Evolutionary conservation across 2,888 invertebrate genomes (phyloP).

Genomic region (Tribolium freemani): DNA sequence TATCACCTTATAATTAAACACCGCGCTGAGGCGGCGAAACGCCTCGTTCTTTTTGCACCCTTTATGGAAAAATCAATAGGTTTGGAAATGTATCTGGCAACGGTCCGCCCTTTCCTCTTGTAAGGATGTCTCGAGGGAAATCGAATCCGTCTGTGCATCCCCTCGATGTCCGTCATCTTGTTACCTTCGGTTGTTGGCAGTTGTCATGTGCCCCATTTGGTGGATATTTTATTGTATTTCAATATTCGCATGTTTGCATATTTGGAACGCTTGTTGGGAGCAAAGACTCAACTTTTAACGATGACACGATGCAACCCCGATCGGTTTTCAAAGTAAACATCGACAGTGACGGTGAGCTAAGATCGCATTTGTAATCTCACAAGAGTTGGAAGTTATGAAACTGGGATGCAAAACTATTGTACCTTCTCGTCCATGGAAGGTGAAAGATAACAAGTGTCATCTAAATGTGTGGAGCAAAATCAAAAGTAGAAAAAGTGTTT

Average conservation of each 20-base stretch:
- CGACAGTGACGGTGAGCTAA: slow-evolving; percentile 16
- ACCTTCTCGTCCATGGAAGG: neutral
- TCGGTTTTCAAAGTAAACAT: slow-evolving; percentile 26
- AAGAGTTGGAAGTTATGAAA: neutral
- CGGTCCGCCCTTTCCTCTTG: slow-evolving; percentile 43
- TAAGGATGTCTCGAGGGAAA: slow-evolving; percentile 48
- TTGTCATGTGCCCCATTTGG: slow-evolving; percentile 45
- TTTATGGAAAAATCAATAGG: slow-evolving; percentile 49
- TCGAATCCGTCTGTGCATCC: slow-evolving; percentile 47
- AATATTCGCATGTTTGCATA: slow-evolving; percentile 24
- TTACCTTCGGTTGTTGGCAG: slow-evolving; percentile 46
- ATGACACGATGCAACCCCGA: slow-evolving; percentile 24
- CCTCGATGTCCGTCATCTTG: slow-evolving; percentile 50
- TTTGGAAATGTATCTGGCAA: slow-evolving; percentile 44
- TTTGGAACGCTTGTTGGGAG: neutral
- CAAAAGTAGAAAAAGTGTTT: too few species aligned
- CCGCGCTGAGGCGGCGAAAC: slow-evolving; percentile 28
- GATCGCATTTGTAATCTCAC: neutral
- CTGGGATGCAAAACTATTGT: too few species aligned
- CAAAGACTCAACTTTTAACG: slow-evolving; percentile 26
- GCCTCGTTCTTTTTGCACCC: slow-evolving; percentile 34
- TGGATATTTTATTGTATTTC: slow-evolving; percentile 43
- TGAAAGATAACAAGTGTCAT: too few species aligned
- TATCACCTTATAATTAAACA: slow-evolving; percentile 51
- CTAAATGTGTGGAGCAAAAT: too few species aligned